Evolutionary conservation across 2,113 vertebrate genomes (phyloP).

Genomic region (Anhinga rufa): DNA sequence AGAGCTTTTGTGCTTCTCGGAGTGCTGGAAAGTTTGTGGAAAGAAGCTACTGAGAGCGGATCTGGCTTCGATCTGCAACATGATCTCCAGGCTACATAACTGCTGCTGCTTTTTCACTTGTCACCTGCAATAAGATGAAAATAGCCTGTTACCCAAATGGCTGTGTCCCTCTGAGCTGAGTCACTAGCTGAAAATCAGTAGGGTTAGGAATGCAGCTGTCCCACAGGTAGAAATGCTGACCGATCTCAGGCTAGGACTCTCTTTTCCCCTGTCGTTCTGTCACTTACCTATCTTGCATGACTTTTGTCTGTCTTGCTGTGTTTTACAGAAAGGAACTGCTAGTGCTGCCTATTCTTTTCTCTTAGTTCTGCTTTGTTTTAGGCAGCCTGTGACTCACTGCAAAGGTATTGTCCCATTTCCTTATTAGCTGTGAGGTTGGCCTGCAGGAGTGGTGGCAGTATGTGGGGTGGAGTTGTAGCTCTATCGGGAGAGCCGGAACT

Average conservation of each 20-base stretch:
- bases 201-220: background rate
- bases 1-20: background rate
- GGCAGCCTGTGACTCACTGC: background rate
- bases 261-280: background rate
- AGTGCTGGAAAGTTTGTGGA: background rate
- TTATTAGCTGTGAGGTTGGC: background rate
- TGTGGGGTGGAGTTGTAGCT: background rate
- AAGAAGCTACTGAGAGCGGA: background rate
- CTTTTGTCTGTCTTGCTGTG: background rate
- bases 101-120: background rate
- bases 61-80: background rate
- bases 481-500: background rate
- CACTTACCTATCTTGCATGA: fast-evolving
- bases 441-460: background rate
- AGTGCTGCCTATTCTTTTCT: fast-evolving
- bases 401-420: background rate
- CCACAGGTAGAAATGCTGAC: background rate
- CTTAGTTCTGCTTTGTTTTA: background rate
- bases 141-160: background rate
- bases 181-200: background rate
- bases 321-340: background rate
- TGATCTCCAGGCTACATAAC: background rate
- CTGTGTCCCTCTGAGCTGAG: background rate
- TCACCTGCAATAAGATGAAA: background rate
- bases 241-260: background rate